A percentile compares a stretch with the other conserved stretches of the same genome.
Evolutionary conservation across 1,140 invertebrate species (phyloP).

Genomic region (Manduca sexta): DNA sequence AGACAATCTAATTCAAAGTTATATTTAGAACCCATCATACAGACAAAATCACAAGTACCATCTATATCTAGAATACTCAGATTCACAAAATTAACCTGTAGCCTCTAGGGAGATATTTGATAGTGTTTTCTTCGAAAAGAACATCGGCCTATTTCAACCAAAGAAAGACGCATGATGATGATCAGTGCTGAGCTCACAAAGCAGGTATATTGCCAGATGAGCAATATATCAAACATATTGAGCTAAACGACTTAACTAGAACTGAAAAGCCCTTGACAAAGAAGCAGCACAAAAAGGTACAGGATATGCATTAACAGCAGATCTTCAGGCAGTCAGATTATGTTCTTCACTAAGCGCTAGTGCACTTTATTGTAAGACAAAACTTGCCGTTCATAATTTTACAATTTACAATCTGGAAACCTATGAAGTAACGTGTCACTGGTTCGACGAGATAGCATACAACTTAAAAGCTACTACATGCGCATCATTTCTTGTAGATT

Average conservation of each 20-base stretch:
- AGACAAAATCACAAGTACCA: too few relatives aligned
- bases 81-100: too few relatives aligned
- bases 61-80: too few relatives aligned
- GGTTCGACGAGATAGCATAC: slow-evolving; percentile 56
- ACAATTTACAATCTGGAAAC: slow-evolving; percentile 55
- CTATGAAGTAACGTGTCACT: slow-evolving; percentile 41
- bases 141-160: too few relatives aligned
- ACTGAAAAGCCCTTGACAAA: slow-evolving; percentile 7
- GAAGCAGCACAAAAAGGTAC: too few relatives aligned
- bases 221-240: slow-evolving; percentile 16
- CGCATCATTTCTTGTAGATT: slow-evolving; percentile 40
- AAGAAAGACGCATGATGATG: too few relatives aligned
- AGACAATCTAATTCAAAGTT: too few relatives aligned
- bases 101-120: too few relatives aligned
- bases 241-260: slow-evolving; percentile 15
- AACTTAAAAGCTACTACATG: slow-evolving; percentile 53
- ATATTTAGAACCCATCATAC: too few relatives aligned
- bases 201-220: slow-evolving; percentile 14
- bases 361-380: slow-evolving; percentile 15
- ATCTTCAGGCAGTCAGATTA: slow-evolving; percentile 17
- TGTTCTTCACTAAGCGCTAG: slow-evolving; percentile 13
- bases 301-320: slow-evolving; percentile 15
- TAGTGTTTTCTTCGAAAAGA: too few relatives aligned
- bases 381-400: slow-evolving; percentile 10
- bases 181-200: too few relatives aligned